A percentile compares a stretch with the other conserved stretches of the same genome.
Evolutionary conservation across 1,140 invertebrate species (phyloP).

Genomic region (Harpegnathos saltator): DNA sequence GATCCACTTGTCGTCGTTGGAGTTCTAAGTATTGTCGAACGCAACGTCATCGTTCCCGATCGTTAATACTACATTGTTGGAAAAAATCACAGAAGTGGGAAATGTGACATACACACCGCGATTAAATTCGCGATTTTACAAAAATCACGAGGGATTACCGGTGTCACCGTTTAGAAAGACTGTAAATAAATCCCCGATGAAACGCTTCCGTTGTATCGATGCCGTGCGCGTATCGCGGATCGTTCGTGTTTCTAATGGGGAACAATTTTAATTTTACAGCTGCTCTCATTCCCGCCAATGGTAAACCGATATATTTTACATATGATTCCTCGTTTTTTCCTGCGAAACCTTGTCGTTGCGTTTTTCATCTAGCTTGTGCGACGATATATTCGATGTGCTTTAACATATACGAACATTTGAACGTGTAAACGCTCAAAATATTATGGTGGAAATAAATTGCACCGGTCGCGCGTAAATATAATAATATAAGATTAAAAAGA

Average conservation of each 20-base stretch:
- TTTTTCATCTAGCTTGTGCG: too few relatives aligned
- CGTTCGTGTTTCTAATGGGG: too few relatives aligned
- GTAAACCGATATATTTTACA: too few relatives aligned
- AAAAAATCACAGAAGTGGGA: conserved; percentile 16
- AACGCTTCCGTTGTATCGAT: too few relatives aligned
- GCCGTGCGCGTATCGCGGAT: too few relatives aligned
- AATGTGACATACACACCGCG: background rate
- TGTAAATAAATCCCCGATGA: background rate
- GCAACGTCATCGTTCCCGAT: background rate
- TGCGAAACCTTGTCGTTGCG: too few relatives aligned
- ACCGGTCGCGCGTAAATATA: background rate
- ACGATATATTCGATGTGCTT: background rate
- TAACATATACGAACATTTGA: background rate
- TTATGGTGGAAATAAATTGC: background rate
- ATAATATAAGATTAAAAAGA: background rate
- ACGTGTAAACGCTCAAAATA: background rate
- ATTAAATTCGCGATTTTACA: conserved; percentile 30
- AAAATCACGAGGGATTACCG: conserved; percentile 1
- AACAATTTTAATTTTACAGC: too few relatives aligned
- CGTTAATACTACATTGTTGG: conserved; percentile 3
- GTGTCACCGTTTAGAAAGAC: background rate
- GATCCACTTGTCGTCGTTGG: conserved; percentile 32
- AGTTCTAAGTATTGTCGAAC: conserved; percentile 47
- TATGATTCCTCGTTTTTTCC: too few relatives aligned
- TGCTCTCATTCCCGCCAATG: too few relatives aligned